Evolutionary conservation across 2,888 invertebrate species (phyloP), one percentile per base, ranked within the genome.

Genomic region (Ophonus ardosiacus): DNA sequence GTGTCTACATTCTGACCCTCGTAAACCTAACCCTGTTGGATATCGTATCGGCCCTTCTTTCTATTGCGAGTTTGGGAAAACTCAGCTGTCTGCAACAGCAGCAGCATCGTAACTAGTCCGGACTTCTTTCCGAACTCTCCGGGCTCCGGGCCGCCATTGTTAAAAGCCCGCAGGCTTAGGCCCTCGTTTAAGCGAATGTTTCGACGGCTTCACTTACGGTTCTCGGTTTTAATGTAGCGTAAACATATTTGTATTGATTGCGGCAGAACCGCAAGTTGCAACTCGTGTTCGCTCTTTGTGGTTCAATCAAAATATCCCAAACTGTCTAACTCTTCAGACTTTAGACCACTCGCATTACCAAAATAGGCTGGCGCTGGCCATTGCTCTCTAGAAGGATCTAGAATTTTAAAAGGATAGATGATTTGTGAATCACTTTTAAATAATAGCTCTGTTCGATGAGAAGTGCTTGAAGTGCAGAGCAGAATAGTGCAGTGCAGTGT

Each of bases 161-260:
- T 63, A 21, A 63, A 63, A 63, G 63, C 21, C 63, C 63, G 63
- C 63, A 63, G 63, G 63, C 63, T 21, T 21, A 21, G 63, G 63
- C 17, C 63, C 63, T 63, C 63, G 24, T 63, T 63, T 63, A 63
- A 21, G 63, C 63, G 63, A 63, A 63, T 63, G 63, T 63, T 63
- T 63, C 63, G 13, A 21, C 63, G 63, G 63, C 24, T 63, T 24
- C 63, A 63, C 63, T 63, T 63, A 63, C 63, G 63, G 10, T 21
- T n/a, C 21, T 76, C 76, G 31, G n/a, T 78, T 78, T 31, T 78
- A 57, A 78, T 78, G 57, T 57, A 21, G 21, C 78, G 57, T 76
- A 21, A 76, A 76, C 51, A 51, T 76, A 71, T 43, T 38, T 40
- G 71, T 71, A 71, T 71, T 76, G 76, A 71, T 71, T 43, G 71